phyloP scores from a whole-genome alignment of 2,888 invertebrate genomes.

The Beris chalybata region DNA sequence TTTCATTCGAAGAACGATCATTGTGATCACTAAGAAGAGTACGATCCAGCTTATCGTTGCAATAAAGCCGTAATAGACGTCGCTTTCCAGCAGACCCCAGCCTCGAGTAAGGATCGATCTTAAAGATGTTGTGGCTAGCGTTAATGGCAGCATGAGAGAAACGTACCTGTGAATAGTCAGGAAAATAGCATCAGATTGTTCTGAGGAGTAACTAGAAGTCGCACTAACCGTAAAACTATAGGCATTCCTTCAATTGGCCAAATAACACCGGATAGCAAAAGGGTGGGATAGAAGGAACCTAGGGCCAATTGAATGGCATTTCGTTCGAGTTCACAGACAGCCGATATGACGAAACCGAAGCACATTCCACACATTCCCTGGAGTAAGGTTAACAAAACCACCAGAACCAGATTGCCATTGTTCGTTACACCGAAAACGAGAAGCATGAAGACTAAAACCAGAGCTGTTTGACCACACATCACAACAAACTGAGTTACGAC shows the following conservation, averaged over 20 bases:
- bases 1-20: conserved; percentile 79
- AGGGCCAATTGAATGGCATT: conserved; percentile 92
- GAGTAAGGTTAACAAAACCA: conserved; percentile 80
- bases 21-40: conserved; percentile 76
- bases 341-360: conserved; percentile 92
- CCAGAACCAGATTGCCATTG: conserved; percentile 83
- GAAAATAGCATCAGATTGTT: neutral
- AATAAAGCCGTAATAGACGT: conserved; percentile 86
- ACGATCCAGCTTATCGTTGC: conserved; percentile 85
- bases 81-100: conserved; percentile 78
- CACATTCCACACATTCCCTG: conserved; percentile 96
- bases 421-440: conserved; percentile 87
- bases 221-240: conserved; percentile 64
- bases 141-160: conserved; percentile 81
- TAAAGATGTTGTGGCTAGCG: conserved; percentile 89
- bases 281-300: conserved; percentile 93
- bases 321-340: conserved; percentile 86
- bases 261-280: conserved; percentile 89
- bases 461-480: conserved; percentile 90
- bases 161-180: conserved; percentile 61
- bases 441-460: conserved; percentile 90
- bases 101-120: conserved; percentile 86
- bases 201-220: neutral
- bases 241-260: conserved; percentile 98
- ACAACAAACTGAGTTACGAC: conserved; percentile 93